Base-by-base conservation (phyloP, 30 jellyfish, hydroid and myxozoan species). In the Morbakka virulenta region DNA sequence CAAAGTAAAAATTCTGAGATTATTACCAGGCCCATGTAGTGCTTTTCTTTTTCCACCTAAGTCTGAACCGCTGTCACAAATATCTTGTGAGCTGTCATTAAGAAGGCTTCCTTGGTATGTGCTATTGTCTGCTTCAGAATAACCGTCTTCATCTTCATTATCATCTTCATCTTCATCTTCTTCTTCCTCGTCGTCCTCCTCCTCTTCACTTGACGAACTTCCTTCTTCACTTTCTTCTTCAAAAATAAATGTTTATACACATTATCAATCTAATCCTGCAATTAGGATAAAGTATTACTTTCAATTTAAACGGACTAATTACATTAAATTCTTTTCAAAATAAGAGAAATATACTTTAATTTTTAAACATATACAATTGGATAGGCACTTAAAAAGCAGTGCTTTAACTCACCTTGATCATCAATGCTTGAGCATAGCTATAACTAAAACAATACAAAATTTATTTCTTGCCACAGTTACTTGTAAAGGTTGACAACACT, bases 131-230 rank as follows among this genome's bases (percentile, higher is more conserved):
- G 2, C 67, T 69, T 85, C 95, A 22, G 74, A 82, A 75, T 84
- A 64, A 41, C 67, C 89, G 27, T 84, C 69, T 32, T 75, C 95
- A 67, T 84, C 83, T 6, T 68, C 79, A 9, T 73, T 74, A 11
- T 31, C 22, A 1, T 82, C 82, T 32, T 51, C 79, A 35, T 71
- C 74, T 35, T 65, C 67, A 30, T 62, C 78, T 25, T 64, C 75
- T 32, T 73, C 83, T 2, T 82, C 82, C 22, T 65, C 95, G 11
- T 28, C 31, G 53, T 73, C 87, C 6, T 83, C 95, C n/a, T n/a
- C n/a, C n/a, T n/a, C n/a, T n/a, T n/a, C n/a, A n/a, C n/a, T n/a
- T n/a, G n/a, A n/a, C 1, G 67, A 72, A 4, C 81, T 53, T 23
- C 64, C 87, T 9, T 70, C 86, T 17, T 83, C 95, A 36, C 77